Conservation (phyloP, 2,113 vertebrate species). For the Cryptomyrus ogoouensis region DNA sequence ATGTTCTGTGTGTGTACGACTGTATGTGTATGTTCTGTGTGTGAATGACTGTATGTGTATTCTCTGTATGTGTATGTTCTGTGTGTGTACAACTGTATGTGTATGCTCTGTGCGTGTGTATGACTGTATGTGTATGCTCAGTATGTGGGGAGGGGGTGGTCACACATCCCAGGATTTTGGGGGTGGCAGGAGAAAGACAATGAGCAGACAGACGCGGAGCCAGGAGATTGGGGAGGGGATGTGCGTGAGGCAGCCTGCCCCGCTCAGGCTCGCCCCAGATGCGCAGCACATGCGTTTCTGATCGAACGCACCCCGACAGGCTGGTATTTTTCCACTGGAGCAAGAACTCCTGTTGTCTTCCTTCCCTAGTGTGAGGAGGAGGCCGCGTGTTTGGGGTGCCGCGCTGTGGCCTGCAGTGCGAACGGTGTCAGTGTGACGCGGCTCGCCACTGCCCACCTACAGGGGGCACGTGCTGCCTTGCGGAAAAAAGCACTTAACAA, state of each 20-base stretch:
- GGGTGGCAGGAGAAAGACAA: neutral
- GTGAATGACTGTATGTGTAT: neutral
- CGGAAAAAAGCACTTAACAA: neutral
- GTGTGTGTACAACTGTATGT: neutral
- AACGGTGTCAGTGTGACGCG: neutral
- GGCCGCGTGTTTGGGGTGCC: neutral
- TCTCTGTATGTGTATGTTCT: neutral
- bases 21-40: neutral
- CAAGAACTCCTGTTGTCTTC: neutral
- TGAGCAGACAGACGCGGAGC: neutral
- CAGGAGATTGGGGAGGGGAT: neutral
- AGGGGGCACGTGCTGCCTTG: neutral
- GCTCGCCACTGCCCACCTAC: neutral
- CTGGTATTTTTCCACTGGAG: constrained; percentile 9
- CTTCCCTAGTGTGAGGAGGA: neutral
- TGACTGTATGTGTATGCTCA: neutral
- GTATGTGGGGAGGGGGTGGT: neutral
- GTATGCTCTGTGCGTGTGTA: neutral
- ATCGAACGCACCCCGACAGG: neutral
- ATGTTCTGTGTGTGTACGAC: no score
- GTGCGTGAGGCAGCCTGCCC: neutral
- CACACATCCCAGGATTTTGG: neutral
- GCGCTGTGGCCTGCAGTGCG: neutral
- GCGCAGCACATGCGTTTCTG: neutral
- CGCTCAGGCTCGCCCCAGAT: neutral